phyloP scores from a whole-genome alignment of 2,113 vertebrate species.

The Steatornis caripensis region DNA sequence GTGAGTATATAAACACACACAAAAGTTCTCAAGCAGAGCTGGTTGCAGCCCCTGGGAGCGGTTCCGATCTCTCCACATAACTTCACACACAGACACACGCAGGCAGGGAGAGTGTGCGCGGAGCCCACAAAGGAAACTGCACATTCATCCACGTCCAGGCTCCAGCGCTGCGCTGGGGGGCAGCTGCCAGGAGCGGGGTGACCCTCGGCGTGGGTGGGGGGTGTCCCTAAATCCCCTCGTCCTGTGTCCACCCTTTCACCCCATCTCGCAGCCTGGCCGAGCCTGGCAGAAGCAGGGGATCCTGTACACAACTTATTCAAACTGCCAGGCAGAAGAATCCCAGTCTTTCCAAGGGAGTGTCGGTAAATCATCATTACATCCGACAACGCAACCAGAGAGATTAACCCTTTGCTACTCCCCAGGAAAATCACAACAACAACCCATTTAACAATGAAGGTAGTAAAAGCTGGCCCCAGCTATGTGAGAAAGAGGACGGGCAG shows the following conservation, averaged over 20 bases:
- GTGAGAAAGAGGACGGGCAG: background rate
- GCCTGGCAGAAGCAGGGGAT: background rate
- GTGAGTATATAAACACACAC: background rate
- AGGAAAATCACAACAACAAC: background rate
- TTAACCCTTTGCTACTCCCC: slow-evolving; percentile 42
- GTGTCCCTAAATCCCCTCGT: background rate
- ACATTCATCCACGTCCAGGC: background rate
- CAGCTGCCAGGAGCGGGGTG: background rate
- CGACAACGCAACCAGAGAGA: slow-evolving; percentile 44
- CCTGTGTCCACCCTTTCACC: background rate
- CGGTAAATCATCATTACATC: slow-evolving; percentile 59
- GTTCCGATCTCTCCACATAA: background rate
- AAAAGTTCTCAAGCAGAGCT: background rate
- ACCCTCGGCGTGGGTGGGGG: background rate
- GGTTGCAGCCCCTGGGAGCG: background rate
- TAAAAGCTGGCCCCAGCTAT: background rate
- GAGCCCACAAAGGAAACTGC: background rate
- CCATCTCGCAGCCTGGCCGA: background rate
- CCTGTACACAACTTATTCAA: slow-evolving; percentile 41
- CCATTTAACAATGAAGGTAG: background rate
- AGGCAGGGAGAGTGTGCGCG: background rate
- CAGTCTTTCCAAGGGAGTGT: slow-evolving; percentile 64
- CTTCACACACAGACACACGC: background rate
- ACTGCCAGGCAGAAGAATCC: slow-evolving; percentile 55
- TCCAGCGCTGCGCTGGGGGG: background rate